Conservation (phyloP, 1,140 invertebrate species). For the Galendromus occidentalis region DNA sequence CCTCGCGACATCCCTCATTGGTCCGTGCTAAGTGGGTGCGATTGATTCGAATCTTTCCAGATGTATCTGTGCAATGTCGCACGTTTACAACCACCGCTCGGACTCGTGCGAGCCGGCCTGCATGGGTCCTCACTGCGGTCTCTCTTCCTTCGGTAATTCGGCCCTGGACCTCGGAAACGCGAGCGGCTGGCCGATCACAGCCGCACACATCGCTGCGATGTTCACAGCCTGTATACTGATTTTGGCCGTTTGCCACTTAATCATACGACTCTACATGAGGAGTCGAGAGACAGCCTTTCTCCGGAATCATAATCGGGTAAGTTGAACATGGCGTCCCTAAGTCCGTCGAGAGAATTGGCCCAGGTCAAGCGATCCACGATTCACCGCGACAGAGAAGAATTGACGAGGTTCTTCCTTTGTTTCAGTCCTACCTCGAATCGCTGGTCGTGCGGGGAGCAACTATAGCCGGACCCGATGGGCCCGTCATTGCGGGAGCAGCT, state of each 20-base stretch:
- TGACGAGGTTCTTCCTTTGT: background rate
- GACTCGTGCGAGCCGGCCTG: constrained; percentile 4
- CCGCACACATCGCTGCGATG: constrained; percentile 5
- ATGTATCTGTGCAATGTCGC: constrained; percentile 5
- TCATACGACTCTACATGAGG: constrained; percentile 1
- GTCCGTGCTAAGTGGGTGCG: too few species aligned
- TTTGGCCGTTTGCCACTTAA: constrained; percentile 1
- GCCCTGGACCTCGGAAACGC: background rate
- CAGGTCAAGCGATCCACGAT: too few species aligned
- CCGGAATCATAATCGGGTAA: background rate
- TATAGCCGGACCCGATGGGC: background rate
- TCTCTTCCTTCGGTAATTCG: background rate
- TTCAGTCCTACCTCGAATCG: constrained; percentile 5
- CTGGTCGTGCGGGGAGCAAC: background rate
- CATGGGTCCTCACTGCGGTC: background rate
- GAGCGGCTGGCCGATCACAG: background rate
- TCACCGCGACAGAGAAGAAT: too few species aligned
- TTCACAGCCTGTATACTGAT: constrained; percentile 4
- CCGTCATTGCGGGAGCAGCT: constrained; percentile 2
- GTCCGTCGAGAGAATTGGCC: too few species aligned
- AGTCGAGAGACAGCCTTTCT: constrained; percentile 2
- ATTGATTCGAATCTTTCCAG: background rate
- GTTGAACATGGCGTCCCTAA: too few species aligned
- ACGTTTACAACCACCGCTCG: constrained; percentile 7
- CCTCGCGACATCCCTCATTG: too few species aligned